Percentiles rank a stretch among this genome's conserved stretches.
Conservation (phyloP, 1,140 invertebrate species). For the Megathymus violae region DNA sequence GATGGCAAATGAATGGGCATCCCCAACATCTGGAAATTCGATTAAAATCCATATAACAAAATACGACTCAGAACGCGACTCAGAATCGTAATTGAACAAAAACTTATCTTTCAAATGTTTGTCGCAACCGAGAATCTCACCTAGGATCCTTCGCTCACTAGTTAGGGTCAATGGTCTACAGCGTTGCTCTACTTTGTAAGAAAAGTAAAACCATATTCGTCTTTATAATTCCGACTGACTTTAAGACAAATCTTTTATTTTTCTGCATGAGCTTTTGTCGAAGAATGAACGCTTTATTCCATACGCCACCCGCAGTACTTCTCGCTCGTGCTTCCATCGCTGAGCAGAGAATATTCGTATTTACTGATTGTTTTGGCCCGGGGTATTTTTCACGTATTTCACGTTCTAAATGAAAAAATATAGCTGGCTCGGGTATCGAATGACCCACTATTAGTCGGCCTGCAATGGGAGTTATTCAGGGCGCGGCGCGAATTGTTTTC, state of each 20-base stretch:
- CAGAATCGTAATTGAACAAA: no score
- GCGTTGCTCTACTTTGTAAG: not conserved
- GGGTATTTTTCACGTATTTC: slow-evolving; percentile 9
- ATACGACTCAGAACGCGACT: no score
- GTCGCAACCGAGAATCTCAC: no score
- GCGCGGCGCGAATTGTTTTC: slow-evolving; percentile 24
- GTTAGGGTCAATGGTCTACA: not conserved
- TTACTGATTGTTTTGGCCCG: slow-evolving; percentile 17
- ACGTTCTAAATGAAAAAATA: slow-evolving; percentile 30
- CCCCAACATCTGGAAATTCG: no score
- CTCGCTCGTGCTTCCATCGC: slow-evolving; percentile 13
- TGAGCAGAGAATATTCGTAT: slow-evolving; percentile 28
- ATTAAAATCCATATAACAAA: no score
- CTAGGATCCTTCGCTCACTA: no score
- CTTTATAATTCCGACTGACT: not conserved
- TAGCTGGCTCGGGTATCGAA: slow-evolving; percentile 6
- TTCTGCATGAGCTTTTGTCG: not conserved
- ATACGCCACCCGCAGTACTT: slow-evolving; percentile 14
- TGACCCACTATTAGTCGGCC: slow-evolving; percentile 16
- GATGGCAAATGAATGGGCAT: no score
- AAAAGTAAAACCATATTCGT: not conserved
- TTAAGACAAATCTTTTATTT: slow-evolving; percentile 5
- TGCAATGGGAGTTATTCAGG: slow-evolving; percentile 6
- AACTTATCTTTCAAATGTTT: no score
- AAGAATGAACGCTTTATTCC: slow-evolving; percentile 19